These are phyloP conservation scores for Philonicus albiceps DNA, from an alignment of 2,888 invertebrate genomes.

Conservation along the genomic window DNA sequence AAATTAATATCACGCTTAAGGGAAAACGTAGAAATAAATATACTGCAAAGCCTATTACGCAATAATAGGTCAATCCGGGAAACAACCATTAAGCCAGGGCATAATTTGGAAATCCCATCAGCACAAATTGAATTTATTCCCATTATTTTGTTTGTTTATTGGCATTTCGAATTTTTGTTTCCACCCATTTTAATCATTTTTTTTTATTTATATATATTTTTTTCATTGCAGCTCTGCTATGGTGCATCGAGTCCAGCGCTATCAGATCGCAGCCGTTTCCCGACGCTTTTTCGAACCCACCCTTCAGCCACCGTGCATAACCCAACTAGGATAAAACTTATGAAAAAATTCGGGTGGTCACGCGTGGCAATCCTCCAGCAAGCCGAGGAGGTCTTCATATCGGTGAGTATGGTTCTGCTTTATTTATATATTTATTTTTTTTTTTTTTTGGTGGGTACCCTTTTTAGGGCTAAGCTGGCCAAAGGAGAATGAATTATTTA, in stretches of 20 bases:
- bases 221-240: slow-evolving; percentile 84
- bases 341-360: slow-evolving; percentile 98
- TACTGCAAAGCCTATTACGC: not conserved
- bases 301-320: slow-evolving; percentile 99
- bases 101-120: not conserved
- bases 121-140: not conserved
- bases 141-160: not conserved
- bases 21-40: not conserved
- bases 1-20: not conserved
- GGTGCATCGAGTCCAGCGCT: slow-evolving; percentile 98
- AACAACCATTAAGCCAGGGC: not conserved
- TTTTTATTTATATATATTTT: not conserved
- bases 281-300: slow-evolving; percentile 97
- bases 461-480: not conserved
- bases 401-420: slow-evolving; percentile 67
- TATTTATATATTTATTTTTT: not conserved
- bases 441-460: not conserved
- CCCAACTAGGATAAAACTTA: slow-evolving; percentile 93
- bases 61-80: not conserved
- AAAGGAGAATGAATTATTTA: not conserved
- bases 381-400: slow-evolving; percentile 97
- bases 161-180: not conserved
- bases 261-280: slow-evolving; percentile 95
- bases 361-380: slow-evolving; percentile 97
- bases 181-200: not conserved